Base-by-base conservation (phyloP, 1,140 invertebrate genomes). In the Drusus annulatus region DNA sequence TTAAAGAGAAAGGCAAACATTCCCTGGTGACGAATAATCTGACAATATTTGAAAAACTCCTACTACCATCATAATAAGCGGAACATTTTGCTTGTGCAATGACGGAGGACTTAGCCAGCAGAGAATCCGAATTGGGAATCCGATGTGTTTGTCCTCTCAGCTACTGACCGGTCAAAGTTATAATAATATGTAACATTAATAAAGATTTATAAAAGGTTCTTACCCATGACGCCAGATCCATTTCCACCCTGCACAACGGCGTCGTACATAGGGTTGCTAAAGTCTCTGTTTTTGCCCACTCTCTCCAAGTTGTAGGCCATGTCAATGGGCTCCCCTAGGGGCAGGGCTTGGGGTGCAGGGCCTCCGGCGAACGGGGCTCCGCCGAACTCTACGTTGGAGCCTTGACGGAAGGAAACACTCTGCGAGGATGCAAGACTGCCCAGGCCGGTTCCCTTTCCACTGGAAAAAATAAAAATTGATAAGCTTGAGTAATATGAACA, bases 221-320 rank as follows among this genome's bases (percentile, higher is more conserved):
- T 76, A 84, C 84, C 82, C 80, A 84, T 84, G 15, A 84, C 81
- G 10, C 83, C 83, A 7, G 83, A 82, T 13, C 83, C 83, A 52
- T 85, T 85, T 10, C 84, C 84, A 17, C 86, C 86, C 19, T 87
- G 83, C 15, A 88, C 86, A 10, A 95, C 93, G 0, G 93, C 96
- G 85, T 98, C 97, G 87, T 98, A 99, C 96, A 99, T 98, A 10
- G 97, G 97, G 90, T 98, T 98, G 85, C 94, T 95, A 89, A 98
- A 98, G 88, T 98, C 97, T 71, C 96, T 91, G 69, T 94, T 94
- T 87, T 96, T 96, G 80, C 91, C 91, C 36, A 94, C 91, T 63
- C 95, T 93, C 58, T 92, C 92, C 69, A 96, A 88, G 84, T 93
- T 94, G 86, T 96, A 96, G 54, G 95, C 94, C 31, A 93, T 93